phyloP scores from a whole-genome alignment of 2,888 invertebrate genomes.

The Neelides folsomi region DNA sequence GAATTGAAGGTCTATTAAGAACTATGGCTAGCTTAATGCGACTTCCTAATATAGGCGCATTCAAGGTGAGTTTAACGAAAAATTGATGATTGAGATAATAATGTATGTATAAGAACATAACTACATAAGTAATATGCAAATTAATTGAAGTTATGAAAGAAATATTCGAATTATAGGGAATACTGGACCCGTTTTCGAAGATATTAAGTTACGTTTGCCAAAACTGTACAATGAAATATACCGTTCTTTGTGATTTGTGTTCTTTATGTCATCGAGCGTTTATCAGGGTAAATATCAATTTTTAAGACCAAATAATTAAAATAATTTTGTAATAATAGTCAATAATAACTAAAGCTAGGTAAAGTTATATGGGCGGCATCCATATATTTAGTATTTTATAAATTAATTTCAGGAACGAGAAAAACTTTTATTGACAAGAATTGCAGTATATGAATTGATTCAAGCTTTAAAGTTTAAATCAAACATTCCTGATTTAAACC shows the following conservation, averaged over 20 bases:
- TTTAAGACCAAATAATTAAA: too few species aligned
- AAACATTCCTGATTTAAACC: conserved; percentile 84
- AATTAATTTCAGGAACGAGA: conserved; percentile 61
- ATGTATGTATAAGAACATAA: not conserved
- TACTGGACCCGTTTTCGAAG: conserved; percentile 91
- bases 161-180: conserved; percentile 44
- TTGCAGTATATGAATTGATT: conserved; percentile 83
- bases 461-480: conserved; percentile 93
- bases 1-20: conserved; percentile 55
- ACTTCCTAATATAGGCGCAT: conserved; percentile 67
- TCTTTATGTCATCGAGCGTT: conserved; percentile 81
- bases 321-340: too few species aligned
- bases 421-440: conserved; percentile 78
- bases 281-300: conserved; percentile 46
- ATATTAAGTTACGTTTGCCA: conserved; percentile 84
- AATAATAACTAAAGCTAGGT: too few species aligned
- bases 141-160: not conserved
- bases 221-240: conserved; percentile 65
- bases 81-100: not conserved
- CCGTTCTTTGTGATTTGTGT: conserved; percentile 70
- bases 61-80: conserved; percentile 49
- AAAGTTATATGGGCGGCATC: too few species aligned
- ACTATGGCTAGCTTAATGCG: conserved; percentile 67
- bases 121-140: not conserved
- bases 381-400: conserved; percentile 11